phyloP scores from a whole-genome alignment of 2,888 invertebrate genomes.

The Arrhopalites spinosus region DNA sequence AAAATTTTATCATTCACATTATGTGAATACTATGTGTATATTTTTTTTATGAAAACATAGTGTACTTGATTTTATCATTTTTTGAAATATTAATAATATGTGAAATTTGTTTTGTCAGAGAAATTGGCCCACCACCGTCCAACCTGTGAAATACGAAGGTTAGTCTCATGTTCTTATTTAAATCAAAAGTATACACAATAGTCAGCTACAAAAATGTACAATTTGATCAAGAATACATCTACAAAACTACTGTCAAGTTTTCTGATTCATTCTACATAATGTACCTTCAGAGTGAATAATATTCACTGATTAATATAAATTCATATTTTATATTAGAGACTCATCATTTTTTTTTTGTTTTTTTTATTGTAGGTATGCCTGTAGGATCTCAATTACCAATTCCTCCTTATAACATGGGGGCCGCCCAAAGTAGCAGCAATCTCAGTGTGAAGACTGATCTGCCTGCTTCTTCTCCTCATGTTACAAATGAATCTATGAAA shows the following conservation, averaged over 20 bases:
- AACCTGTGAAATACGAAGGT: background rate
- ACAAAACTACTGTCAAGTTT: too few species aligned
- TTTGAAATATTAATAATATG: too few species aligned
- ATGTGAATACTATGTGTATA: background rate
- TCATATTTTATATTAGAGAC: background rate
- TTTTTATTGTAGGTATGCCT: background rate
- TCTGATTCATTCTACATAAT: too few species aligned
- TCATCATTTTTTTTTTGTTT: background rate
- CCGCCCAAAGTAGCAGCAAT: background rate
- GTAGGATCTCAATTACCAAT: constrained; percentile 1
- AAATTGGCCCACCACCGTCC: background rate
- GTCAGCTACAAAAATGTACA: too few species aligned
- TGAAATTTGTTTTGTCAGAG: background rate
- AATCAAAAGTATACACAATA: too few species aligned
- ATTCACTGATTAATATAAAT: too few species aligned
- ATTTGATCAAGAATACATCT: too few species aligned
- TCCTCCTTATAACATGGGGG: background rate
- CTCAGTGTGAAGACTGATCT: background rate
- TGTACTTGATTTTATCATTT: too few species aligned
- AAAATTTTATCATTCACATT: too few species aligned
- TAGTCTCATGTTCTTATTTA: too few species aligned
- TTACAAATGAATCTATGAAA: constrained; percentile 7
- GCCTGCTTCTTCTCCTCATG: constrained; percentile 19
- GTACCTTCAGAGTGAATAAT: too few species aligned
- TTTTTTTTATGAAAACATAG: background rate